Conservation (phyloP, 2,888 invertebrate species). For the Glaucopsyche alexis region DNA sequence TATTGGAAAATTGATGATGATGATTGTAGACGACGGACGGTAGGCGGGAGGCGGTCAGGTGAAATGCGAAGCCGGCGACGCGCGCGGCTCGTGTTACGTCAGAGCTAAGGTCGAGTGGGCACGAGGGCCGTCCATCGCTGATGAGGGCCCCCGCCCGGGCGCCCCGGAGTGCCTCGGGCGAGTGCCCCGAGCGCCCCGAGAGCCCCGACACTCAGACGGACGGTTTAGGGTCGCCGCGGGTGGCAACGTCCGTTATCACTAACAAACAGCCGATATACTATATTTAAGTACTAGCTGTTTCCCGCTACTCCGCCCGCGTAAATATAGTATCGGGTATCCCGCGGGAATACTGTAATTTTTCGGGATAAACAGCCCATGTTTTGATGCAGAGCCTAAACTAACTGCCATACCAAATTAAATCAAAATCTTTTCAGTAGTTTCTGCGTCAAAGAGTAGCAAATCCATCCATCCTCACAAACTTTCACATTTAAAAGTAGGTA, state of each 20-base stretch:
- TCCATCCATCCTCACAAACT: too few relatives aligned
- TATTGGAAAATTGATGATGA: not conserved
- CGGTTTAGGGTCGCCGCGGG: slow-evolving; percentile 8
- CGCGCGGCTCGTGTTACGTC: slow-evolving; percentile 37
- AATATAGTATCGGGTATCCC: too few relatives aligned
- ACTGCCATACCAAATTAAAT: too few relatives aligned
- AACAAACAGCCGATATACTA: not conserved
- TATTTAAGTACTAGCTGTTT: not conserved
- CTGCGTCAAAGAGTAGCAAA: too few relatives aligned
- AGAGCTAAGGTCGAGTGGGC: slow-evolving; percentile 43
- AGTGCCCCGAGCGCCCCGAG: slow-evolving; percentile 2
- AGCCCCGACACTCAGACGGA: slow-evolving; percentile 23
- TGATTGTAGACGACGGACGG: not conserved
- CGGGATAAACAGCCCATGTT: too few relatives aligned
- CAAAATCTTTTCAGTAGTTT: too few relatives aligned
- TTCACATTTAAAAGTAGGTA: too few relatives aligned
- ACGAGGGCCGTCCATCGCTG: slow-evolving; percentile 45
- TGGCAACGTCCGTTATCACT: not conserved
- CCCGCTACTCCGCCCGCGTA: too few relatives aligned
- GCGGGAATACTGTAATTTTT: too few relatives aligned
- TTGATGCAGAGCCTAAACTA: too few relatives aligned
- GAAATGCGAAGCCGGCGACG: slow-evolving; percentile 36
- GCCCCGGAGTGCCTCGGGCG: not conserved
- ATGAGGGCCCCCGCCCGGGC: slow-evolving; percentile 39
- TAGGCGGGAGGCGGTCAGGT: slow-evolving; percentile 24